Evolutionary conservation across 2,888 invertebrate genomes (phyloP).

Genomic region (Phania funesta): DNA sequence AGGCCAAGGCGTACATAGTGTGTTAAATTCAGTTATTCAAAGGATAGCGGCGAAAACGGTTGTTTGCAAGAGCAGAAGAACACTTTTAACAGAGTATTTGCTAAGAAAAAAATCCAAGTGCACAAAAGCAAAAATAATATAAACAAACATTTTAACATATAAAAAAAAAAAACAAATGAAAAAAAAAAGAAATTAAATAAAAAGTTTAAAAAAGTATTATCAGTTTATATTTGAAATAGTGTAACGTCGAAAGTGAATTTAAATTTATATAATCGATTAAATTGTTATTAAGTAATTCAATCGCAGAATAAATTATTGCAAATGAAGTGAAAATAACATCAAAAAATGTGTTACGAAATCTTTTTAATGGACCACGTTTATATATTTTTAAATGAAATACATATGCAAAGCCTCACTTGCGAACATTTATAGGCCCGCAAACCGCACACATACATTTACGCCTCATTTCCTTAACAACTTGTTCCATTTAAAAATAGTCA

Average conservation of each 20-base stretch:
- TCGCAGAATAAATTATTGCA: neutral
- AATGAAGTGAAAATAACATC: neutral
- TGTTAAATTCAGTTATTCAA: slow-evolving; percentile 34
- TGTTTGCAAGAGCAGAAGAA: slow-evolving; percentile 26
- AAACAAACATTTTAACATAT: neutral
- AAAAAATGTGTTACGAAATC: neutral
- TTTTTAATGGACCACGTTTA: neutral
- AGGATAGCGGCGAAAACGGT: slow-evolving; percentile 64
- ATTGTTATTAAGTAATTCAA: neutral
- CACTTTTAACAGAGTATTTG: neutral
- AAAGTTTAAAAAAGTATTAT: neutral
- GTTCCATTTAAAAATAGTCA: neutral
- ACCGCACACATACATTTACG: slow-evolving; percentile 50
- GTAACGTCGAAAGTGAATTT: neutral
- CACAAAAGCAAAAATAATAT: neutral
- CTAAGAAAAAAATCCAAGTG: slow-evolving; percentile 4
- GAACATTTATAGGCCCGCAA: neutral
- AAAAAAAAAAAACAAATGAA: neutral
- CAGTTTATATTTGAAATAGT: neutral
- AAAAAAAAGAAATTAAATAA: neutral
- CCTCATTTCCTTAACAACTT: slow-evolving; percentile 6
- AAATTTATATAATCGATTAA: neutral
- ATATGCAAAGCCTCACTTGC: slow-evolving; percentile 17
- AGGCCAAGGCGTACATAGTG: slow-evolving; percentile 8
- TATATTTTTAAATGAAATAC: neutral